phyloP scores from a whole-genome alignment of 2,888 invertebrate species.

The Melanargia galathea region DNA sequence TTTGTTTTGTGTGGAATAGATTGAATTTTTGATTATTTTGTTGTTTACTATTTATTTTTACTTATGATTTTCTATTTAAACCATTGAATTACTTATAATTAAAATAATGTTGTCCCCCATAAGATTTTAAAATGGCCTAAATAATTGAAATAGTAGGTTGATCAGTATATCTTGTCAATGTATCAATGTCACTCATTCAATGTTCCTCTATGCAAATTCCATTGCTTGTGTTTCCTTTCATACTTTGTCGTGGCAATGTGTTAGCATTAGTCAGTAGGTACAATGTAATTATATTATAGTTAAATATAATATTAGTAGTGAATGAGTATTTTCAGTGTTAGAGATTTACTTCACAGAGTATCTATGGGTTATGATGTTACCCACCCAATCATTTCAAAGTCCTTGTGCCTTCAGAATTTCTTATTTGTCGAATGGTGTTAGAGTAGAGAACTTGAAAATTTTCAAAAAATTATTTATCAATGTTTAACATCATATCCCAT shows the following conservation, averaged over 20 bases:
- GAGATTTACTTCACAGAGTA: slow-evolving; percentile 25
- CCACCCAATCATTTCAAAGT: slow-evolving; percentile 40
- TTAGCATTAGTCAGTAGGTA: slow-evolving; percentile 25
- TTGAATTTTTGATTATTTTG: slow-evolving; percentile 14
- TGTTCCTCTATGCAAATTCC: slow-evolving; percentile 10
- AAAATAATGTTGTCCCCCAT: slow-evolving; percentile 22
- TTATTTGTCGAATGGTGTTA: slow-evolving; percentile 40
- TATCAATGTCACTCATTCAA: background rate
- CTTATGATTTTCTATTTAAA: slow-evolving; percentile 2
- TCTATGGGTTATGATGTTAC: slow-evolving; percentile 29
- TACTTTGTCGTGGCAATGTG: slow-evolving; percentile 34
- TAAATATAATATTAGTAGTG: slow-evolving; percentile 29
- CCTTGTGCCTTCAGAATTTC: slow-evolving; percentile 47
- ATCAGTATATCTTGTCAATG: no score
- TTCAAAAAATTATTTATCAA: slow-evolving; percentile 28
- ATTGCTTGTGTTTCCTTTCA: slow-evolving; percentile 8
- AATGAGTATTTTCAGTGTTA: slow-evolving; percentile 34
- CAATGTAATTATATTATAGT: slow-evolving; percentile 3
- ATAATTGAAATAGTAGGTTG: no score
- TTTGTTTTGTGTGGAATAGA: slow-evolving; percentile 21
- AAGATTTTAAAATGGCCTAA: slow-evolving; percentile 30
- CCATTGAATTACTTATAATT: slow-evolving; percentile 1
- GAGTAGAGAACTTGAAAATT: slow-evolving; percentile 23
- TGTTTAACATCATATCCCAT: slow-evolving; percentile 23
- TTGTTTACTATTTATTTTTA: slow-evolving; percentile 21